These are phyloP conservation scores for Alexandromys fortis DNA, from an alignment of 2,113 vertebrate genomes.

Conservation along the genomic window DNA sequence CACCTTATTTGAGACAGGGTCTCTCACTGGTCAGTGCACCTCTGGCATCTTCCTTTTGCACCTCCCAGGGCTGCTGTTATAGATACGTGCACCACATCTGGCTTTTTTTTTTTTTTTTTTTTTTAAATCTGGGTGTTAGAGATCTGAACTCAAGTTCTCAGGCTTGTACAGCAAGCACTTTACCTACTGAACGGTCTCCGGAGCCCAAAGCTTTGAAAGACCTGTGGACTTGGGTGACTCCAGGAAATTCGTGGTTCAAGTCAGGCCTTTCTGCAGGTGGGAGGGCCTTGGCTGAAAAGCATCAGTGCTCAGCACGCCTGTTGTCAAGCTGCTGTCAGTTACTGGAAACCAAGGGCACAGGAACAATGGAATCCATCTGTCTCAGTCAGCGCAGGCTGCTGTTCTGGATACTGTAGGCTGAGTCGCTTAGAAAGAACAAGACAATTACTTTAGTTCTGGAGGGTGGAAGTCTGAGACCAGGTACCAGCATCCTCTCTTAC, in stretches of 20 bases:
- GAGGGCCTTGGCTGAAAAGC: background rate
- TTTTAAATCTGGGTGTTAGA: background rate
- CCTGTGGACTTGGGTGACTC: background rate
- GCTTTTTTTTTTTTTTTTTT: background rate
- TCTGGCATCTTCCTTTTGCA: background rate
- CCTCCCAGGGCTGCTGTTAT: background rate
- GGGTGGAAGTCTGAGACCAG: background rate
- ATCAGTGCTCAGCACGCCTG: accelerated
- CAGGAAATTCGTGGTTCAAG: accelerated
- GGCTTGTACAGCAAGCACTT: background rate
- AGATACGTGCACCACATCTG: background rate
- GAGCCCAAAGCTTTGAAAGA: background rate
- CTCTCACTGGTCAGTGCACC: background rate
- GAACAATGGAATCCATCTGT: background rate
- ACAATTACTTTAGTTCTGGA: background rate
- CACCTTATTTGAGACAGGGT: background rate
- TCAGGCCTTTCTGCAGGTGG: background rate
- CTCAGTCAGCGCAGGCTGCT: background rate
- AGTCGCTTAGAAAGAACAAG: background rate
- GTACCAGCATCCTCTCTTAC: background rate
- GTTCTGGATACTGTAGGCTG: background rate
- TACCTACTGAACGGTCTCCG: background rate
- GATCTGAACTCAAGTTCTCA: background rate
- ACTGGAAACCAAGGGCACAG: background rate
- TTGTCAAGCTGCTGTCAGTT: background rate